A percentile compares a stretch with the other conserved stretches of the same genome.
These are phyloP conservation scores for Asteroscopus sphinx DNA, from an alignment of 2,888 invertebrate genomes.

Conservation along the genomic window DNA sequence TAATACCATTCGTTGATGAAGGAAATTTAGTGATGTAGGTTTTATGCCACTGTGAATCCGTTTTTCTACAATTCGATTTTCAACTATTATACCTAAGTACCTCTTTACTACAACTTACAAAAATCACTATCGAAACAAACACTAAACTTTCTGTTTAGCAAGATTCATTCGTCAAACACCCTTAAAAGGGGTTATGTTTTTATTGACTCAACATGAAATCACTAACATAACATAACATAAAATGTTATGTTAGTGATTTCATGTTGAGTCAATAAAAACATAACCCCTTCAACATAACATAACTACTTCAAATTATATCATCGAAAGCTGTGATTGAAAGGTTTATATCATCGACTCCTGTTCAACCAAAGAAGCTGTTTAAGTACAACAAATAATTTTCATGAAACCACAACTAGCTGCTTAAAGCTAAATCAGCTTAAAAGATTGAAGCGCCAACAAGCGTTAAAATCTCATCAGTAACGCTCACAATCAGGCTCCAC, in stretches of 20 bases:
- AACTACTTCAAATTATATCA: too few species aligned
- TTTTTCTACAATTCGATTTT: too few species aligned
- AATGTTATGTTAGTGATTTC: too few species aligned
- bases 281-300: too few species aligned
- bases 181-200: conserved; percentile 15
- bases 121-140: conserved; percentile 31
- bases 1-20: background rate
- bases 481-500: conserved; percentile 28
- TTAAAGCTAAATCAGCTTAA: conserved; percentile 35
- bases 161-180: conserved; percentile 31
- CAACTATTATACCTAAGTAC: too few species aligned
- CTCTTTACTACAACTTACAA: conserved; percentile 5
- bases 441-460: conserved; percentile 33
- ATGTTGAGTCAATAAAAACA: too few species aligned
- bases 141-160: conserved; percentile 26
- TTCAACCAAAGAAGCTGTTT: conserved; percentile 8
- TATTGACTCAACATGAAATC: conserved; percentile 39
- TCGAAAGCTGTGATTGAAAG: too few species aligned
- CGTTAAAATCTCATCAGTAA: conserved; percentile 53
- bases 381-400: conserved; percentile 13
- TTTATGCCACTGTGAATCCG: too few species aligned
- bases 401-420: conserved; percentile 22
- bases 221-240: too few species aligned
- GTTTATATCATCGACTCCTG: conserved; percentile 18
- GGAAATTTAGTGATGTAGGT: too few species aligned